Conservation (phyloP, 2,113 vertebrate genomes). For the Brienomyrus brachyistius region DNA sequence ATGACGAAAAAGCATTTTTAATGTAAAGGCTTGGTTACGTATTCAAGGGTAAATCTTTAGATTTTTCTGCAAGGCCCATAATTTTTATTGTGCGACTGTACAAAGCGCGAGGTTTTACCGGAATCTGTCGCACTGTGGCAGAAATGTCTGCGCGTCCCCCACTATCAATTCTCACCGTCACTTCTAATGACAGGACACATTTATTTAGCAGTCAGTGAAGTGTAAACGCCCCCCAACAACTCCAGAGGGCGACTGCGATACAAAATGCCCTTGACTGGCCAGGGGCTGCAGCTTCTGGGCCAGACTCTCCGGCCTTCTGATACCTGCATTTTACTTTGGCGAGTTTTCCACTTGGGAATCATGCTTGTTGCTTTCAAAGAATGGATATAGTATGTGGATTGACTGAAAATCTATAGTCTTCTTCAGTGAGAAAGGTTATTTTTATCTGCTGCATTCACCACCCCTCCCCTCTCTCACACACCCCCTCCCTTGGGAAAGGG, state of each 20-base stretch:
- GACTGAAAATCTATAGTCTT: constrained; percentile 1
- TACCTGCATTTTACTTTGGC: constrained; percentile 23
- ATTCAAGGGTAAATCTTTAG: not conserved
- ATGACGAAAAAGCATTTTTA: not conserved
- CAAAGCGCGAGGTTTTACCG: not conserved
- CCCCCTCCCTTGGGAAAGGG: not conserved
- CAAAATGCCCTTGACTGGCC: constrained; percentile 33
- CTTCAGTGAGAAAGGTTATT: constrained; percentile 16
- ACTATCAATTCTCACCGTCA: not conserved
- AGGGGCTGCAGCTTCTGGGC: constrained; percentile 6
- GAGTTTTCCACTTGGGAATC: constrained; percentile 25
- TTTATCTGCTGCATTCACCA: not conserved
- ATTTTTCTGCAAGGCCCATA: not conserved
- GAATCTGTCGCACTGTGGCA: not conserved
- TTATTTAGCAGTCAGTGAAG: constrained; percentile 12
- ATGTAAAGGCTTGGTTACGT: not conserved
- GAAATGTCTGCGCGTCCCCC: not conserved
- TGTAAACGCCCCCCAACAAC: not conserved
- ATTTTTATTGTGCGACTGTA: not conserved
- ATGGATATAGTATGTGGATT: constrained; percentile 7
- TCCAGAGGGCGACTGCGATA: not conserved
- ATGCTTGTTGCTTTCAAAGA: not conserved
- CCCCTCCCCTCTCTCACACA: not conserved
- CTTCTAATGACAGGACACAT: constrained; percentile 5
- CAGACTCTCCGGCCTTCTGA: not conserved